phyloP scores from a whole-genome alignment of 2,113 vertebrate species.

The Misgurnus anguillicaudatus region DNA sequence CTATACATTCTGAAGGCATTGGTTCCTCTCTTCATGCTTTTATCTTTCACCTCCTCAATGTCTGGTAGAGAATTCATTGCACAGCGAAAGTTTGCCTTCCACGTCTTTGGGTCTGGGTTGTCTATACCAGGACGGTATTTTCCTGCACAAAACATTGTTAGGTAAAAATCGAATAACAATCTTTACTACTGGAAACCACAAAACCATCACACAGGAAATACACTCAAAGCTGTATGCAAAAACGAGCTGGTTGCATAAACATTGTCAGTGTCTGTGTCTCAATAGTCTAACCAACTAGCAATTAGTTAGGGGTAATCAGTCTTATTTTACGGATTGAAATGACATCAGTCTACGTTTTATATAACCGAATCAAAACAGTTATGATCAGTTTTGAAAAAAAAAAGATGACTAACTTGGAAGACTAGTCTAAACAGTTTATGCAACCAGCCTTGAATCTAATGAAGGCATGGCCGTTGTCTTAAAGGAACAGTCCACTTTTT shows the following conservation, averaged over 20 bases:
- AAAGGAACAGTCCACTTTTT: too few relatives aligned
- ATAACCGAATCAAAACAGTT: too few relatives aligned
- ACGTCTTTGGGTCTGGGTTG: conserved; percentile 88
- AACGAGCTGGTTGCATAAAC: too few relatives aligned
- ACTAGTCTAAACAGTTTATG: too few relatives aligned
- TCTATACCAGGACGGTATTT: conserved; percentile 86
- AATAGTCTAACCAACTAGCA: too few relatives aligned
- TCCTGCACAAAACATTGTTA: conserved; percentile 65
- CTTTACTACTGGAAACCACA: neutral
- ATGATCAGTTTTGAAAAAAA: too few relatives aligned
- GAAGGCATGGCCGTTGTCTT: neutral
- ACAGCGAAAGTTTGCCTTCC: conserved; percentile 90
- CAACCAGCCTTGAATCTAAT: too few relatives aligned
- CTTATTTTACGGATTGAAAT: too few relatives aligned
- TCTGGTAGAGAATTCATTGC: conserved; percentile 90
- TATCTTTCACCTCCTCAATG: conserved; percentile 90
- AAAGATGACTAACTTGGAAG: too few relatives aligned
- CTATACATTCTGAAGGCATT: conserved; percentile 88
- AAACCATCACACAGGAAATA: neutral
- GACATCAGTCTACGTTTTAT: too few relatives aligned
- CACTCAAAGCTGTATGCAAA: neutral
- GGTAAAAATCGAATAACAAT: neutral
- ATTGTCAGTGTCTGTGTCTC: too few relatives aligned
- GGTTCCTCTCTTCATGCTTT: conserved; percentile 88
- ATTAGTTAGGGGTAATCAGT: too few relatives aligned